These are phyloP conservation scores for Heliconius ismenius DNA, from an alignment of 2,888 invertebrate species.

Conservation along the genomic window DNA sequence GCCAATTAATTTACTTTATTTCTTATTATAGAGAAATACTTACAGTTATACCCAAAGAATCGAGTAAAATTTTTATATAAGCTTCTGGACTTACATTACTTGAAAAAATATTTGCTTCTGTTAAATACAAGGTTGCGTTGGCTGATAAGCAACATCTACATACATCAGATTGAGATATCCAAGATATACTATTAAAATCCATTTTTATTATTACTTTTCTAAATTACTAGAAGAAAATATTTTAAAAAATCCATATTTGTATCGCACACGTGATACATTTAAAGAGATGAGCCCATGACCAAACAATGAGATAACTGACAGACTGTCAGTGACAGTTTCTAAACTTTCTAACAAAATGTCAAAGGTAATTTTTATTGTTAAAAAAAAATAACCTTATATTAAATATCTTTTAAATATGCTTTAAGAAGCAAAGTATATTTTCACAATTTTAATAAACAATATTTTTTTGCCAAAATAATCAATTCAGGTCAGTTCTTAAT, in stretches of 20 bases:
- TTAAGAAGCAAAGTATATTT: background rate
- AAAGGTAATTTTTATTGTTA: too few species aligned
- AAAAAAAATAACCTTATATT: too few species aligned
- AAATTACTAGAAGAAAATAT: background rate
- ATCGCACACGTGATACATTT: background rate
- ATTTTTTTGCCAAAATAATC: background rate
- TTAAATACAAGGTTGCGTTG: slow-evolving; percentile 57
- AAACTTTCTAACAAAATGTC: too few species aligned
- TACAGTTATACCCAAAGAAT: slow-evolving; percentile 63
- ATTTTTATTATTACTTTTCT: slow-evolving; percentile 16
- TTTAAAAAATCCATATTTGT: background rate
- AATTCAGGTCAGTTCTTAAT: too few species aligned
- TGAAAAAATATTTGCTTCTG: slow-evolving; percentile 48
- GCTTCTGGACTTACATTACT: slow-evolving; percentile 54
- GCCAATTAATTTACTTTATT: background rate
- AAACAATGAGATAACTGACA: too few species aligned
- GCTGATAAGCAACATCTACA: slow-evolving; percentile 63
- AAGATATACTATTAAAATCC: slow-evolving; percentile 34
- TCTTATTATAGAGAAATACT: slow-evolving; percentile 38
- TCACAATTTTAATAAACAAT: background rate
- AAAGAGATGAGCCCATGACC: too few species aligned
- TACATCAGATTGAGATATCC: slow-evolving; percentile 52
- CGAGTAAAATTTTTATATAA: slow-evolving; percentile 56
- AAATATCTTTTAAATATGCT: too few species aligned
- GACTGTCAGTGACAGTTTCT: too few species aligned